Conservation (phyloP, 1,140 invertebrate genomes). For the Drosophila cardini region DNA sequence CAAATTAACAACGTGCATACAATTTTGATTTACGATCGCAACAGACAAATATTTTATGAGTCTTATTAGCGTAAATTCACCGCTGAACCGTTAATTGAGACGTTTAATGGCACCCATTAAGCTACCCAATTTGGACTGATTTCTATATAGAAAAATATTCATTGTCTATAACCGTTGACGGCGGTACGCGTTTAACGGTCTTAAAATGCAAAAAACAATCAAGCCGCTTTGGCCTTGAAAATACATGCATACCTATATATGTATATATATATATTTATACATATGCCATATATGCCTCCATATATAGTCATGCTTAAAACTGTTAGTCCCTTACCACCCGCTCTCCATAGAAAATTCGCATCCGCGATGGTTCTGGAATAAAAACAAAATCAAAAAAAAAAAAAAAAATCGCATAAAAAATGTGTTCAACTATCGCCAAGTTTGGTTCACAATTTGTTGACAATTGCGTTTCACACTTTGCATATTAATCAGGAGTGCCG, state of each 20-base stretch:
- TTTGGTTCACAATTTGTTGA: constrained; percentile 79
- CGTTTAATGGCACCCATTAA: constrained; percentile 40
- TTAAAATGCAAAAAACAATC: constrained; percentile 32
- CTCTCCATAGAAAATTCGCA: neutral
- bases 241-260: no score
- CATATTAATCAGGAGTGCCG: constrained; percentile 66
- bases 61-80: constrained; percentile 15
- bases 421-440: constrained; percentile 66
- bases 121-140: constrained; percentile 26
- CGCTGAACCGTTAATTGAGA: constrained; percentile 37
- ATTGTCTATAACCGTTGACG: constrained; percentile 1
- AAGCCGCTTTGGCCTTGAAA: constrained; percentile 52
- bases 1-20: neutral
- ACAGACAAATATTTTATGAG: neutral
- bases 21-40: constrained; percentile 3
- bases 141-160: neutral
- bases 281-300: constrained; percentile 28
- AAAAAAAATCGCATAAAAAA: constrained; percentile 11
- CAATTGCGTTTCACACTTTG: constrained; percentile 79
- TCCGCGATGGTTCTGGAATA: neutral
- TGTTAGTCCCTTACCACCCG: neutral
- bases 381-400: no score
- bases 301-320: constrained; percentile 12
- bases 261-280: no score
- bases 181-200: constrained; percentile 39